Evolutionary conservation across 2,888 invertebrate species (phyloP), one percentile per base, ranked within the genome.

Genomic region (Clistopyga incitator): DNA sequence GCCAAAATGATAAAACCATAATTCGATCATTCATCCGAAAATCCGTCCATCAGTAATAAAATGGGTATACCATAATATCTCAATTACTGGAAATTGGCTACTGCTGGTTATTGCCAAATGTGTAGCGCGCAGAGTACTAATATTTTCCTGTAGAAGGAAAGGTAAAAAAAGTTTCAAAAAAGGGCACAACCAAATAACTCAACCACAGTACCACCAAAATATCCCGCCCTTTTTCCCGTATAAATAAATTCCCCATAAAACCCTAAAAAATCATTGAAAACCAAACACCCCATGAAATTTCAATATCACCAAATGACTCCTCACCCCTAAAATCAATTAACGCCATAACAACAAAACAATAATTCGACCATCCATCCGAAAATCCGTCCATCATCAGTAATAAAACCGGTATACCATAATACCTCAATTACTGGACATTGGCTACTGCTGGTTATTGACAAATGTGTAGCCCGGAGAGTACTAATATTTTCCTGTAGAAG

Each of bases 21-120:
- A 38, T 67, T 38, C 42, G 29, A 47, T n/a, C 18, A 45, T 70
- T 59, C 29, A 61, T 74, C 74, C 56, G 74, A 72, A 64, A 80
- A 78, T 85, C 47, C 81, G 20, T 79, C 78, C 81, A 76, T 79
- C 81, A 74, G 82, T 76, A 87, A 87, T 87, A 85, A 87, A 85
- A 81, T 84, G 81, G 6, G 10, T 18, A 50, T 50, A 50, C 10
- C 18, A 8, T 74, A 11, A 67, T 78, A 47, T 45, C 65, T 20
- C n/a, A n/a, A n/a, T 47, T 29, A 71, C 52, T 68, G 54, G 50
- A n/a, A n/a, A n/a, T n/a, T 47, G 78, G 23, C 77, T 45, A 56
- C 74, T 45, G 52, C 71, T 68, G 50, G 34, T 61, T 82, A 79
- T 79, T 80, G 81, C 71, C 77, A 61, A 70, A 82, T 82, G 71